Conservation (phyloP, 2,113 vertebrate genomes). For the Protomyctophum bolini region DNA sequence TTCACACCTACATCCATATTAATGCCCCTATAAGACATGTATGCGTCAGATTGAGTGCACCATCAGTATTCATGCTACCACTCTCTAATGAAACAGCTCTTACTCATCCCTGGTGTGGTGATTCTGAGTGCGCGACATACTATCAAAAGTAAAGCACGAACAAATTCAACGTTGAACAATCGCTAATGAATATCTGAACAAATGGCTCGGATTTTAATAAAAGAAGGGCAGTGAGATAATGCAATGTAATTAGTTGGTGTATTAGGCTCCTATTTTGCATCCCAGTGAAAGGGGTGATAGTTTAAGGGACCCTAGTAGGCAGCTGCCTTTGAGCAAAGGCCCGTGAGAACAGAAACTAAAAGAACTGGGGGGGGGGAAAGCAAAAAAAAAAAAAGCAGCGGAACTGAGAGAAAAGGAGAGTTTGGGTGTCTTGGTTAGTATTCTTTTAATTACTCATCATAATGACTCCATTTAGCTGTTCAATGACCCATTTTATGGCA, state of each 20-base stretch:
- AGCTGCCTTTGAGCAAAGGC: slow-evolving; percentile 73
- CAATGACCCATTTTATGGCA: slow-evolving; percentile 82
- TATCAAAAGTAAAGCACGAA: slow-evolving; percentile 54
- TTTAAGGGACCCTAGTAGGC: slow-evolving; percentile 69
- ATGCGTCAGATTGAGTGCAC: slow-evolving; percentile 38
- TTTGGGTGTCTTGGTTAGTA: slow-evolving; percentile 72
- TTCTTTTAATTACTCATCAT: slow-evolving; percentile 85
- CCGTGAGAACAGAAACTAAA: slow-evolving; percentile 62
- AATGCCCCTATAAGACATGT: slow-evolving; percentile 35
- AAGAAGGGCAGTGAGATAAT: slow-evolving; percentile 70
- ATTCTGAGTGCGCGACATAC: slow-evolving; percentile 56
- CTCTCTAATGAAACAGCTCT: slow-evolving; percentile 52
- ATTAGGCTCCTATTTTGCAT: slow-evolving; percentile 71
- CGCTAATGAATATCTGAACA: slow-evolving; percentile 67
- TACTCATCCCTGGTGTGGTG: slow-evolving; percentile 49
- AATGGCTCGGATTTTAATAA: slow-evolving; percentile 65
- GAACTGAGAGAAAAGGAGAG: slow-evolving; percentile 66
- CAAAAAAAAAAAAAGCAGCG: slow-evolving; percentile 60
- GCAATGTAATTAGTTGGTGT: slow-evolving; percentile 73
- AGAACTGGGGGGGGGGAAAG: no score
- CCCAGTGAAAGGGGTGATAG: slow-evolving; percentile 74
- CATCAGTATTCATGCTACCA: slow-evolving; percentile 57
- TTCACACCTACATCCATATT: slow-evolving; percentile 60
- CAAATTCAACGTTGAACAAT: slow-evolving; percentile 67
- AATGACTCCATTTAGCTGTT: slow-evolving; percentile 85